These are phyloP conservation scores for Notospermus geniculatus DNA, from an alignment of 1,140 invertebrate genomes.

Conservation along the genomic window DNA sequence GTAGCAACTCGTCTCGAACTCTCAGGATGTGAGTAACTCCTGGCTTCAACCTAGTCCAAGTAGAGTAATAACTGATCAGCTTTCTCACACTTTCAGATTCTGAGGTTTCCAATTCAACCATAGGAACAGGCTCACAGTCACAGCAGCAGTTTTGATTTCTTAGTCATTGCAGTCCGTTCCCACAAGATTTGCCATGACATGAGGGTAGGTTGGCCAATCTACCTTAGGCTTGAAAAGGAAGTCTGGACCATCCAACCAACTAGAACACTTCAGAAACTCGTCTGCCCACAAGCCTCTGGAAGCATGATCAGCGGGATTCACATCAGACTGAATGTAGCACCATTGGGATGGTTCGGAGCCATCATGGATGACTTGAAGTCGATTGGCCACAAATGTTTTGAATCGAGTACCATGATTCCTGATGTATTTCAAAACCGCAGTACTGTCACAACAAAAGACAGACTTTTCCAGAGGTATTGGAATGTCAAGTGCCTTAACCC, in stretches of 20 bases:
- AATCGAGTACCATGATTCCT: background rate
- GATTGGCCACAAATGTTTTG: too few relatives aligned
- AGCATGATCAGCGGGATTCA: too few relatives aligned
- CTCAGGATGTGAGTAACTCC: background rate
- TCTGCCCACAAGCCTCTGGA: background rate
- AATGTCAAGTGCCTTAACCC: slow-evolving; percentile 6
- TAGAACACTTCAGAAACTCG: background rate
- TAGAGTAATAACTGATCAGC: background rate
- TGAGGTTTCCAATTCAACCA: too few relatives aligned
- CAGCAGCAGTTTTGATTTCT: too few relatives aligned
- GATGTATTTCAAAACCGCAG: slow-evolving; percentile 7
- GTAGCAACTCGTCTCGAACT: too few relatives aligned
- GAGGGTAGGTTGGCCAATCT: background rate
- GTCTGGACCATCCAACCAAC: background rate
- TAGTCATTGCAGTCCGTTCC: background rate
- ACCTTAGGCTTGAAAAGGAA: background rate
- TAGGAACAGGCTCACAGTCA: too few relatives aligned
- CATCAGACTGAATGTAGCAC: background rate
- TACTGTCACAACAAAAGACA: slow-evolving; percentile 13
- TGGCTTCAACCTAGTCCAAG: background rate
- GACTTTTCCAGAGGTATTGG: background rate
- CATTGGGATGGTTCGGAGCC: background rate
- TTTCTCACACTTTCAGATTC: background rate
- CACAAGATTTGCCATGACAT: background rate
- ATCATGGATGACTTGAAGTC: too few relatives aligned